Evolutionary conservation across 30 jellyfish, hydroid and myxozoan species (phyloP).

Genomic region (Chrysaora quinquecirrha): DNA sequence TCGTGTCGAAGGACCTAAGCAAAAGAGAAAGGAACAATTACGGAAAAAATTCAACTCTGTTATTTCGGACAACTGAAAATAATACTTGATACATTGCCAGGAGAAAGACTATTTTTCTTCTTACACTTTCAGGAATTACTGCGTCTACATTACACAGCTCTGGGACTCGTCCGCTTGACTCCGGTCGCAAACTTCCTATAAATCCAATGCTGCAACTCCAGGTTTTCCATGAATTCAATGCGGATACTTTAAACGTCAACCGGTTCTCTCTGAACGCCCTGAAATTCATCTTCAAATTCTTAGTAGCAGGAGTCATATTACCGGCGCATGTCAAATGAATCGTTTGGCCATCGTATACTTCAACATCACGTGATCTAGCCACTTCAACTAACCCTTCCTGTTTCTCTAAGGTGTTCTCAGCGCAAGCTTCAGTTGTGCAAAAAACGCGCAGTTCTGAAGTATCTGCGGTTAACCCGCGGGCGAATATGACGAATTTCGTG

Average conservation of each 20-base stretch:
- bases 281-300: conserved; percentile 56
- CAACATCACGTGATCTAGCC: conserved; percentile 70
- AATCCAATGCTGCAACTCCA: conserved; percentile 71
- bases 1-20: background rate
- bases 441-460: conserved; percentile 85
- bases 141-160: conserved; percentile 78
- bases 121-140: conserved; percentile 69
- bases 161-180: conserved; percentile 49
- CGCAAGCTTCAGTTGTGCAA: conserved; percentile 75
- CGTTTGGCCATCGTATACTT: conserved; percentile 76
- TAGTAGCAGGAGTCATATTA: conserved; percentile 35
- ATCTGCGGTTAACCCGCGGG: conserved; percentile 46
- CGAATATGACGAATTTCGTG: conserved; percentile 72
- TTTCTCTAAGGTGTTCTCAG: conserved; percentile 45
- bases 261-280: conserved; percentile 78
- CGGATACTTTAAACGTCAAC: conserved; percentile 64
- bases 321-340: conserved; percentile 68
- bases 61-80: too few relatives aligned
- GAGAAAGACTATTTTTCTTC: too few relatives aligned
- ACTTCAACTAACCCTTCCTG: conserved; percentile 71
- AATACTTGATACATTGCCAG: too few relatives aligned
- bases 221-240: conserved; percentile 49
- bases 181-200: conserved; percentile 67
- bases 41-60: too few relatives aligned
- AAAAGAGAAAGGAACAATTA: too few relatives aligned